phyloP scores from a whole-genome alignment of 2,888 invertebrate genomes.

The Parascotia fuliginaria region DNA sequence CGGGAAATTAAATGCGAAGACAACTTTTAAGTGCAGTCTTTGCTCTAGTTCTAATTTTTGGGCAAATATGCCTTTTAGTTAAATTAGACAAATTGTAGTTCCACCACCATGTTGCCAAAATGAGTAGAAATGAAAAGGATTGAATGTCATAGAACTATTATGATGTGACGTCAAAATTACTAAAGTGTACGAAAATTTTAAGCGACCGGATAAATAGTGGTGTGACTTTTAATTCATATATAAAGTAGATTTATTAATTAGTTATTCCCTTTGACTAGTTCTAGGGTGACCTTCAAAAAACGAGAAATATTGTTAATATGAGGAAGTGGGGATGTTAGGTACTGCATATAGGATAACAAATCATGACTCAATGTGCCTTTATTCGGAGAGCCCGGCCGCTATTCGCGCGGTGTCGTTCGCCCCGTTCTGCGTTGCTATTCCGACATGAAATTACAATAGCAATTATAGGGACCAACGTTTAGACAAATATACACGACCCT shows the following conservation, averaged over 20 bases:
- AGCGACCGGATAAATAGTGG: constrained; percentile 73
- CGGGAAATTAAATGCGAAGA: constrained; percentile 82
- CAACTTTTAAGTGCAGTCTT: constrained; percentile 67
- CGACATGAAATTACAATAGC: constrained; percentile 76
- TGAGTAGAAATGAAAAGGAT: constrained; percentile 71
- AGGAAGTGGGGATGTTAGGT: constrained; percentile 65
- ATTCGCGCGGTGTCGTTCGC: constrained; percentile 72
- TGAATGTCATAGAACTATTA: constrained; percentile 74
- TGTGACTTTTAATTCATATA: constrained; percentile 77
- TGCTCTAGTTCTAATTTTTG: constrained; percentile 65
- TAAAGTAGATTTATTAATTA: constrained; percentile 62
- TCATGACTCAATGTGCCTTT: constrained; percentile 84
- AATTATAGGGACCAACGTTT: constrained; percentile 85
- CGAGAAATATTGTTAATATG: constrained; percentile 60
- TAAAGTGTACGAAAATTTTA: constrained; percentile 69
- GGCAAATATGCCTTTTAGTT: constrained; percentile 74
- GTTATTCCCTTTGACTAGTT: constrained; percentile 77
- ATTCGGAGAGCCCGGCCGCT: constrained; percentile 77
- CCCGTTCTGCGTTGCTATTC: constrained; percentile 59
- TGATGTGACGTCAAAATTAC: constrained; percentile 78
- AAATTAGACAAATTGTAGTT: constrained; percentile 80
- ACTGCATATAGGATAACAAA: constrained; percentile 75
- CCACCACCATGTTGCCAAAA: constrained; percentile 85
- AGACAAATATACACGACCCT: constrained; percentile 81
- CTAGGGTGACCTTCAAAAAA: constrained; percentile 69